Evolutionary conservation across 2,888 invertebrate species (phyloP).

Genomic region (Mesorhabditis spiculigera): DNA sequence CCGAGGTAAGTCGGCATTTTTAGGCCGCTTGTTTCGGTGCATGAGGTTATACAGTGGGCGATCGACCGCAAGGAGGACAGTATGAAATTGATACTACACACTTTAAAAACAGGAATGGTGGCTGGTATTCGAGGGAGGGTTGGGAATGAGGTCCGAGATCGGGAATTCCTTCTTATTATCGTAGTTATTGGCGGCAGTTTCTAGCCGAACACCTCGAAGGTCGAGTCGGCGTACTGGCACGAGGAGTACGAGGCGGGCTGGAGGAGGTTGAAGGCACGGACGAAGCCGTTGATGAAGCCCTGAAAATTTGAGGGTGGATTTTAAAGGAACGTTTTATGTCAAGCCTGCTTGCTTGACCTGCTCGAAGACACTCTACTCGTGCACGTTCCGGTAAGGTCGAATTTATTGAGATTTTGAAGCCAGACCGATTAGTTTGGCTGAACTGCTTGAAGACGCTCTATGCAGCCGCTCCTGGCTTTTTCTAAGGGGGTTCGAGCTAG

Average conservation of each 20-base stretch:
- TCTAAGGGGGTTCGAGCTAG: too few species aligned
- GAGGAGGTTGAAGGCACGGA: conserved; percentile 58
- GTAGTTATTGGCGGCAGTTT: conserved; percentile 10
- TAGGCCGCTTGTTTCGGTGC: neutral
- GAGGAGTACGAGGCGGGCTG: conserved; percentile 56
- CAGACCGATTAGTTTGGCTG: too few species aligned
- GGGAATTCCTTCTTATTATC: conserved; percentile 3
- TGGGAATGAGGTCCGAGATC: conserved; percentile 3
- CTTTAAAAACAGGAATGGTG: conserved; percentile 7
- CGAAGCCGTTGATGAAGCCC: conserved; percentile 59
- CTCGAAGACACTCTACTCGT: too few species aligned
- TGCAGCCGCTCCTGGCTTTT: too few species aligned
- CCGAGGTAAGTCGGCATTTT: neutral
- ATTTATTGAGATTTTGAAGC: too few species aligned
- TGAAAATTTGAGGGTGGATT: conserved; percentile 29
- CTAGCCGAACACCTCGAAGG: conserved; percentile 58
- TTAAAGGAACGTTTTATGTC: neutral
- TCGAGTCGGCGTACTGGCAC: conserved; percentile 58
- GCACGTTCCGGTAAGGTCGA: too few species aligned
- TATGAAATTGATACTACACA: too few species aligned
- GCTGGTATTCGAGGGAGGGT: conserved; percentile 3
- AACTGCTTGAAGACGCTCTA: too few species aligned
- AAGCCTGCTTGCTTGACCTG: too few species aligned
- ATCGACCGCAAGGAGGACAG: neutral
- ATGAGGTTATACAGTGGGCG: conserved; percentile 1